Percentiles rank a stretch among this genome's conserved stretches.
These are phyloP conservation scores for Lepeophtheirus nordmannii DNA, from an alignment of 2,888 invertebrate species.

Conservation along the genomic window DNA sequence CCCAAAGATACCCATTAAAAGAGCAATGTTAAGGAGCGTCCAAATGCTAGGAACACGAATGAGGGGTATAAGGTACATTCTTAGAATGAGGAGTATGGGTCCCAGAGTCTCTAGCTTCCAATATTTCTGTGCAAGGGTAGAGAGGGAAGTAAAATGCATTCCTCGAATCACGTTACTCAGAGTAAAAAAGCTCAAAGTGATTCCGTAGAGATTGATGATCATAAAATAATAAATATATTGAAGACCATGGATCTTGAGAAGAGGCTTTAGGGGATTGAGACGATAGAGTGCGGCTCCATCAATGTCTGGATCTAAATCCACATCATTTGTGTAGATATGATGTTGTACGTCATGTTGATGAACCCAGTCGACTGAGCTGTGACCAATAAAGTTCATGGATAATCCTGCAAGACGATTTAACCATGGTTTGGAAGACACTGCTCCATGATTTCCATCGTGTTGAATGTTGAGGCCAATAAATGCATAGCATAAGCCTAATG, in stretches of 20 bases:
- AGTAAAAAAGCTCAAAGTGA: not conserved
- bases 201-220: not conserved
- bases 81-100: not conserved
- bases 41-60: not conserved
- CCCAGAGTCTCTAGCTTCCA: not conserved
- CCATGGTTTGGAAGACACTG: not conserved
- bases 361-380: not conserved
- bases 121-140: not conserved
- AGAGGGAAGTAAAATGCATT: not conserved
- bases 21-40: not conserved
- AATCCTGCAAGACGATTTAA: slow-evolving; percentile 2
- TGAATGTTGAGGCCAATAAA: slow-evolving; percentile 14
- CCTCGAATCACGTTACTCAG: not conserved
- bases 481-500: not conserved
- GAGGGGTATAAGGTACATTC: not conserved
- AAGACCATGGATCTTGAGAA: not conserved
- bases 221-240: slow-evolving; percentile 9
- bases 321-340: slow-evolving; percentile 11
- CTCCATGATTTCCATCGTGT: slow-evolving; percentile 15
- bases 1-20: not conserved
- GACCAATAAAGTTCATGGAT: not conserved
- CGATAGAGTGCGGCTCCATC: not conserved
- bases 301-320: slow-evolving; percentile 7
- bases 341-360: slow-evolving; percentile 14
- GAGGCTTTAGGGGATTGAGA: not conserved